A percentile compares a stretch with the other conserved stretches of the same genome.
Evolutionary conservation across 2,797 vertebrate genomes (phyloP).

Genomic region (Peromyscus attwateri): DNA sequence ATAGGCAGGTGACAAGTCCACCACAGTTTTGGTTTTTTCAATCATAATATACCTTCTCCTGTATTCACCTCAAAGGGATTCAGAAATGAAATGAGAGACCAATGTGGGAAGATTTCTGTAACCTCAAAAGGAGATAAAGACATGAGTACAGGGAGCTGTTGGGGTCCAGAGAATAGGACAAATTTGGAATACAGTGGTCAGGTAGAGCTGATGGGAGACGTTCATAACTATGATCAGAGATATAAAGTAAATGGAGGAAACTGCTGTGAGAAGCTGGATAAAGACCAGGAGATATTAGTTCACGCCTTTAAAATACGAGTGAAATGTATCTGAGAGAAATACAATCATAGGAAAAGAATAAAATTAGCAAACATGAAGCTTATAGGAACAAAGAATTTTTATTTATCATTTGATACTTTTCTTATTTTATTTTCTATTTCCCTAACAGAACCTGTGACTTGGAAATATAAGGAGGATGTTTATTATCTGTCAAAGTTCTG

Average conservation of each 20-base stretch:
- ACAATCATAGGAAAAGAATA: background rate
- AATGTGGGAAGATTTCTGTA: background rate
- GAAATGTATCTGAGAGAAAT: background rate
- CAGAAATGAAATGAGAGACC: background rate
- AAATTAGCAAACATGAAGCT: background rate
- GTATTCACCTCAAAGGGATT: background rate
- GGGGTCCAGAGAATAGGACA: background rate
- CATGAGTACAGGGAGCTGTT: fast-evolving
- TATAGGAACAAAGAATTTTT: background rate
- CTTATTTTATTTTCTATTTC: background rate
- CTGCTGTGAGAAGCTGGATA: no score
- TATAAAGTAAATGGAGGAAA: background rate
- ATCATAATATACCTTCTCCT: background rate
- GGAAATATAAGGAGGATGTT: background rate
- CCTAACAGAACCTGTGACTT: background rate
- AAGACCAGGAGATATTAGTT: background rate
- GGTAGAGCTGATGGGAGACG: background rate
- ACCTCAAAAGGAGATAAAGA: background rate
- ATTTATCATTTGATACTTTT: background rate
- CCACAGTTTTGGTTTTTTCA: background rate
- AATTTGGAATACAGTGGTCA: background rate
- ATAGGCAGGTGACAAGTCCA: background rate
- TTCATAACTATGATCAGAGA: background rate
- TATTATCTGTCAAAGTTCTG: no score
- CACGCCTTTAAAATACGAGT: background rate